Conservation (phyloP, 1,140 invertebrate genomes). For the Melitaea cinxia region DNA sequence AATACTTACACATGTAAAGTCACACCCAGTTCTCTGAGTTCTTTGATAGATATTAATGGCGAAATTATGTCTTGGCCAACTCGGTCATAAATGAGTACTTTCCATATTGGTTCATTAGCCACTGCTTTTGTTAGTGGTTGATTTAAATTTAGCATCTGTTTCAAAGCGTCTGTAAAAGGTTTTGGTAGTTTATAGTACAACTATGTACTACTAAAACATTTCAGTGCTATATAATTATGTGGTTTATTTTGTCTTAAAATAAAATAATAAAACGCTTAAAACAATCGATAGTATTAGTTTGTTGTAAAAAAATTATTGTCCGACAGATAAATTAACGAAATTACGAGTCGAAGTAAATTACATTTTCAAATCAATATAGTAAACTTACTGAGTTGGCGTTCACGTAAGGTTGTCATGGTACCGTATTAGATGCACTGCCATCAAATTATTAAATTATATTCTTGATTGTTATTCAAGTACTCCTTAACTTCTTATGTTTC, state of each 20-base stretch:
- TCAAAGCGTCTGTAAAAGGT: constrained; percentile 87
- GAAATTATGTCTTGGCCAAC: constrained; percentile 99
- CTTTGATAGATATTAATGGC: constrained; percentile 97
- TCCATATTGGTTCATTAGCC: constrained; percentile 94
- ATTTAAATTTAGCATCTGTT: constrained; percentile 97
- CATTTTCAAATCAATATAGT: background rate
- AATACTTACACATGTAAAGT: constrained; percentile 96
- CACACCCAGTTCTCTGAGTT: constrained; percentile 96
- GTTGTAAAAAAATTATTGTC: too few relatives aligned
- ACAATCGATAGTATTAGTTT: too few relatives aligned
- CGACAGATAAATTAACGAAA: too few relatives aligned
- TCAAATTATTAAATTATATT: constrained; percentile 24
- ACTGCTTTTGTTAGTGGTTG: constrained; percentile 88
- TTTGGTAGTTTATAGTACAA: constrained; percentile 5
- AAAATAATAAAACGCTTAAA: background rate
- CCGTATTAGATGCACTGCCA: constrained; percentile 22
- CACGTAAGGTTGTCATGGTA: constrained; percentile 86
- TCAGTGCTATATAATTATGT: background rate
- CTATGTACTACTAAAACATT: background rate
- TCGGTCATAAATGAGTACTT: constrained; percentile 97
- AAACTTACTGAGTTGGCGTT: constrained; percentile 87
- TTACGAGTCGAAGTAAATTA: background rate
- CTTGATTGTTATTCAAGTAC: background rate
- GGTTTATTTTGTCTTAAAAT: background rate
- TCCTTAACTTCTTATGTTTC: background rate